Evolutionary conservation across 2,113 vertebrate species (phyloP).

Genomic region (Brienomyrus longianalis): DNA sequence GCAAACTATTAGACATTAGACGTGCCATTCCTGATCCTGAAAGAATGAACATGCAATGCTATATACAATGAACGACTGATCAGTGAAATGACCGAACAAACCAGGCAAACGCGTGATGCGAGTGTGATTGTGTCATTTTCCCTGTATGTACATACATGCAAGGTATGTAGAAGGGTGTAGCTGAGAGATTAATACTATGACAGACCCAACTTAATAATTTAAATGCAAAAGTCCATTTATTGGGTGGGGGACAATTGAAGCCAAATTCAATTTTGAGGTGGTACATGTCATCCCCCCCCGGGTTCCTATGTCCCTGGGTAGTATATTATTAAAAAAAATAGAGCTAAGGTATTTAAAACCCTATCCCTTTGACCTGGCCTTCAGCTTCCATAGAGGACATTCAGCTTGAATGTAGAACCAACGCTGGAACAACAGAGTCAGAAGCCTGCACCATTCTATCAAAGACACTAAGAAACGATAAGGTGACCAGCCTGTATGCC

Average conservation of each 20-base stretch:
- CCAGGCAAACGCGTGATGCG: neutral
- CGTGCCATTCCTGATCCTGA: neutral
- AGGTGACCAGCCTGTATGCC: neutral
- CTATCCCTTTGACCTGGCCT: neutral
- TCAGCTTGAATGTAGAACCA: neutral
- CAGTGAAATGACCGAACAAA: neutral
- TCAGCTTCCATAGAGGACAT: neutral
- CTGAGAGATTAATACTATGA: neutral
- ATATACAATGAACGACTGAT: neutral
- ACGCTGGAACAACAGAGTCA: neutral
- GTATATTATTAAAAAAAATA: neutral
- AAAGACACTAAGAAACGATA: neutral
- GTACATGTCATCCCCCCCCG: neutral
- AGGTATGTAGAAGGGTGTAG: neutral
- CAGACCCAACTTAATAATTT: neutral
- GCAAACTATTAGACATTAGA: neutral
- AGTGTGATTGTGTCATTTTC: neutral
- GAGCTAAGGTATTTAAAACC: neutral
- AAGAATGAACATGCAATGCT: neutral
- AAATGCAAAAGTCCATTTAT: neutral
- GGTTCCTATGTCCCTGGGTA: neutral
- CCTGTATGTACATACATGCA: no score
- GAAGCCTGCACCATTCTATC: neutral
- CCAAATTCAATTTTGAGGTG: neutral
- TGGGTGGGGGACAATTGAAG: neutral